These are phyloP conservation scores for Poecile montanus DNA, from an alignment of 2,797 vertebrate species.

Conservation along the genomic window DNA sequence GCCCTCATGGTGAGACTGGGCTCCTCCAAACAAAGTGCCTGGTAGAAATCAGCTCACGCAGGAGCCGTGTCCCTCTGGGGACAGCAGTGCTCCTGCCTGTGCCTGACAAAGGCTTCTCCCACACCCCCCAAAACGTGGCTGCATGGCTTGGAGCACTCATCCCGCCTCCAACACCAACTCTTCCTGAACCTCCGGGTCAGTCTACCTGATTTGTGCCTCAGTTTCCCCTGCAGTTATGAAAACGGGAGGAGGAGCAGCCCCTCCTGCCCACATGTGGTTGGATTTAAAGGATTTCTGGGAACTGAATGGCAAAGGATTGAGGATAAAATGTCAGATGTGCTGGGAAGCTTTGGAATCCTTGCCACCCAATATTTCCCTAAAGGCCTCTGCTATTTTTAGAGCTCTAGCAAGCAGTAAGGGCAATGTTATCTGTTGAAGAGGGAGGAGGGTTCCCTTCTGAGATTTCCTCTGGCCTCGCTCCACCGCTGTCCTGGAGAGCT, in stretches of 20 bases:
- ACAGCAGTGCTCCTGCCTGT: neutral
- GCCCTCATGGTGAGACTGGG: neutral
- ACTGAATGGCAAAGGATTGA: neutral
- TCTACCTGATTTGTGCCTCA: neutral
- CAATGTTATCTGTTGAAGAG: neutral
- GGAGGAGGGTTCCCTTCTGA: neutral
- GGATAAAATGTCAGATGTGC: neutral
- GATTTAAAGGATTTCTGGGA: neutral
- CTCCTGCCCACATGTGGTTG: neutral
- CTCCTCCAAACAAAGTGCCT: conserved; percentile 49
- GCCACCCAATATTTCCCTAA: neutral
- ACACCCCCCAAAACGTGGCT: neutral
- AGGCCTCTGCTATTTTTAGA: neutral
- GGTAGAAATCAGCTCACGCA: neutral
- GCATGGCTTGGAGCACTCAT: neutral
- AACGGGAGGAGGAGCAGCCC: neutral
- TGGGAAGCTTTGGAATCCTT: neutral
- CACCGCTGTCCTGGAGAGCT: neutral
- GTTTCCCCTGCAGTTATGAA: neutral
- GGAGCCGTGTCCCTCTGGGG: neutral
- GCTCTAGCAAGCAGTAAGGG: neutral
- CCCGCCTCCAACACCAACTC: neutral
- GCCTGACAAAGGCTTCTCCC: neutral
- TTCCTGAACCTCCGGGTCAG: neutral
- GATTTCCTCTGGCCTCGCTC: neutral